Percentiles rank a stretch among this genome's conserved stretches.
Evolutionary conservation across 1,140 invertebrate genomes (phyloP).

Genomic region (Oscheius sp.): DNA sequence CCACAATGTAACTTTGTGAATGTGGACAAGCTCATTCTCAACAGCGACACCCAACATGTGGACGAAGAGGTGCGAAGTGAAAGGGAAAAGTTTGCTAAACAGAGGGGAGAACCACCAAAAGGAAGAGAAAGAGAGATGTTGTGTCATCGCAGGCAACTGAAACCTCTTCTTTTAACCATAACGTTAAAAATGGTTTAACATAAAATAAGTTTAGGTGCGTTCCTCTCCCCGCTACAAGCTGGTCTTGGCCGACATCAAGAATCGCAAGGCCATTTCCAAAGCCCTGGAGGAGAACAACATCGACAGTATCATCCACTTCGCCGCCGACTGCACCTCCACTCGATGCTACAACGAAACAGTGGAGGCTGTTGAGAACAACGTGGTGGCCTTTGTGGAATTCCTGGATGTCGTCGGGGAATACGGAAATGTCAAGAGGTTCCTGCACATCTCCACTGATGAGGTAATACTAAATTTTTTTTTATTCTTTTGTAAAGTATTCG

Average conservation of each 20-base stretch:
- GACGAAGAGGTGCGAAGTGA: conserved; percentile 33
- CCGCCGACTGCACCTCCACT: conserved; percentile 59
- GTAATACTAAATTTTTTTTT: no score
- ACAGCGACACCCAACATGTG: conserved; percentile 58
- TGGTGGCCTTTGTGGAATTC: conserved; percentile 56
- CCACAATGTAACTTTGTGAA: conserved; percentile 51
- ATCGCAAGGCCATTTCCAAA: conserved; percentile 39
- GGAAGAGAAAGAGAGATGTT: no score
- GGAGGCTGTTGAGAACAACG: conserved; percentile 58
- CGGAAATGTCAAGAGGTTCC: conserved; percentile 56
- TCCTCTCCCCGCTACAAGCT: conserved; percentile 51
- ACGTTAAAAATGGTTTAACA: not conserved
- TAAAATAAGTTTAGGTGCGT: conserved; percentile 20
- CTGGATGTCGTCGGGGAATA: conserved; percentile 52
- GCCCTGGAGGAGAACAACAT: conserved; percentile 49
- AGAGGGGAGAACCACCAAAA: not conserved
- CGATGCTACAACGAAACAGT: conserved; percentile 54
- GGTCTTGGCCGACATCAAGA: conserved; percentile 52
- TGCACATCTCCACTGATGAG: conserved; percentile 62
- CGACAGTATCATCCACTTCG: conserved; percentile 59
- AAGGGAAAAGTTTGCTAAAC: no score
- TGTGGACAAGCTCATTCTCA: conserved; percentile 58
- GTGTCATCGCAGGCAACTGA: no score
- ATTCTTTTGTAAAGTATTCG: no score
- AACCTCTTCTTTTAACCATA: no score